Evolutionary conservation across 2,113 vertebrate genomes (phyloP), one percentile per base, ranked within the genome.

Genomic region (Baryphthengus martii): DNA sequence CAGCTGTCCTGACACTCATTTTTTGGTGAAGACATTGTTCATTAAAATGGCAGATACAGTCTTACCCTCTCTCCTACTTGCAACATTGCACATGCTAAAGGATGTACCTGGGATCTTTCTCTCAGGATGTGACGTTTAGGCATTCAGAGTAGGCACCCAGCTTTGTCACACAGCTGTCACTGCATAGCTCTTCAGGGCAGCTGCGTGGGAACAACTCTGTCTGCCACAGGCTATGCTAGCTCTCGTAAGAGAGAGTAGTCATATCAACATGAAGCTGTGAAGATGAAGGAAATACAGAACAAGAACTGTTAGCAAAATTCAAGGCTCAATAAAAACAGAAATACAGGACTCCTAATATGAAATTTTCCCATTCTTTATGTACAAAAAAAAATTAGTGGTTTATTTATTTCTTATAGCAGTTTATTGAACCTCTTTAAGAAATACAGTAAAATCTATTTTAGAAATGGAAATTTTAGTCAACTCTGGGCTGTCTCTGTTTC

Each of bases 91-190:
- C 11, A 19, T 24, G 13, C 6, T 37, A 23, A 59, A 52, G 7
- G 26, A 75, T 19, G 24, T 11, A 8, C n/a, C 37, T 37, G 55
- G 5, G 11, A 31, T 37, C 24, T 44, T 37, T 50, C 15, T 61
- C 40, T 74, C 61, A 37, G 49, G 5, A 3, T 0, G 0, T 37
- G 50, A 20, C 2, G 0, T 61, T 50, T 44, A 62, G 44, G 21
- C 3, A 1, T 50, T 49, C 23, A 45, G 50, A 49, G 37, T 16
- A 28, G 33, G 44, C 5, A 1, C 24, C 35, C 13, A 56, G 6
- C 47, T 88, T 70, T 66, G 29, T 78, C 45, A 70, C 23, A 39
- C 19, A 11, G 56, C 35, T 65, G 39, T 50, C 53, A 59, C 28
- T 53, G 21, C 3, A 26, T 1, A 3, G 13, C 20, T 81, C 11